Conservation (phyloP, 2,113 vertebrate species). For the Hemibagrus wyckioides region DNA sequence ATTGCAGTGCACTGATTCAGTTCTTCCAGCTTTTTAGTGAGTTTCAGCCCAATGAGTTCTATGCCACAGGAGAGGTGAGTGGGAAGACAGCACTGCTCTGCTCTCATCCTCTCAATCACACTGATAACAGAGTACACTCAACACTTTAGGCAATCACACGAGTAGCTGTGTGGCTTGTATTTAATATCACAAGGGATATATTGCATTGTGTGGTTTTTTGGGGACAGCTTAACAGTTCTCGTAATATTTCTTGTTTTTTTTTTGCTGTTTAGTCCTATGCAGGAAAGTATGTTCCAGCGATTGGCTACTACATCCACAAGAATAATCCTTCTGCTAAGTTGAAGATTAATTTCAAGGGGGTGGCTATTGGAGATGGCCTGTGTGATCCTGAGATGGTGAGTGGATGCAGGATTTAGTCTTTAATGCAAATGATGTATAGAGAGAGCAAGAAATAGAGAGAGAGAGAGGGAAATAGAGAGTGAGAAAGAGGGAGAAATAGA, state of each 20-base stretch:
- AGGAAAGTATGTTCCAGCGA: conserved; percentile 80
- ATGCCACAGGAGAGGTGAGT: conserved; percentile 80
- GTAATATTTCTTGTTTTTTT: not conserved
- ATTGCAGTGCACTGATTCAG: conserved; percentile 73
- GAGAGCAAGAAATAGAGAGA: not conserved
- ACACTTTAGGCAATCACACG: not conserved
- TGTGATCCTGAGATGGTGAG: conserved; percentile 82
- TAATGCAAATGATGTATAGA: not conserved
- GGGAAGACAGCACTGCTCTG: not conserved
- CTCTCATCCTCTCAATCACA: not conserved
- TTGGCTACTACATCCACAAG: conserved; percentile 80
- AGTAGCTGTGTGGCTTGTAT: not conserved
- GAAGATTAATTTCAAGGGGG: conserved; percentile 81
- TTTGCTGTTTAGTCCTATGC: conserved; percentile 72
- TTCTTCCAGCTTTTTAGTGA: conserved; percentile 86
- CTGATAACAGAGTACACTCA: not conserved
- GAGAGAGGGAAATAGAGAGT: not conserved
- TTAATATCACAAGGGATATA: not conserved
- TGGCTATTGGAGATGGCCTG: conserved; percentile 78
- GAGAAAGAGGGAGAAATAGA: not conserved
- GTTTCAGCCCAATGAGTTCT: conserved; percentile 83
- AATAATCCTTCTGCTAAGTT: conserved; percentile 72
- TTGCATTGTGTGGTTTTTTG: not conserved
- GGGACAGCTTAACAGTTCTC: not conserved
- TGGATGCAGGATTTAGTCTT: not conserved